phyloP scores from a whole-genome alignment of 2,888 invertebrate species.

The Ephialtes manifestator region DNA sequence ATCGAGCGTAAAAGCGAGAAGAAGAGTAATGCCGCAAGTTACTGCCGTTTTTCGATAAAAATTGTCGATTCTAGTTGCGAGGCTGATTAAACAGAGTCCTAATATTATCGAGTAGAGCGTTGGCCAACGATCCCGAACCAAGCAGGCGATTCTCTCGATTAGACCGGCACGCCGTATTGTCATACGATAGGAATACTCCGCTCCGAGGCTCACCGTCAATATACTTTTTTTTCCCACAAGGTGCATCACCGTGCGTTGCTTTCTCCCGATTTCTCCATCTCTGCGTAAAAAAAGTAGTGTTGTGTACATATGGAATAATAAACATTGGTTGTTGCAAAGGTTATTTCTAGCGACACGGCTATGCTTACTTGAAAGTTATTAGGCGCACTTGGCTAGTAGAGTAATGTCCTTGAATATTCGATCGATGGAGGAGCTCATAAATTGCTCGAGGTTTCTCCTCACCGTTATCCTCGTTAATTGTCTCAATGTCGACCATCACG shows the following conservation, averaged over 20 bases:
- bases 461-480: slow-evolving; percentile 20
- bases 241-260: slow-evolving; percentile 51
- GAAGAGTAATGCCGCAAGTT: slow-evolving; percentile 74
- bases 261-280: slow-evolving; percentile 35
- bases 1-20: slow-evolving; percentile 73
- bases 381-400: slow-evolving; percentile 53
- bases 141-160: slow-evolving; percentile 81
- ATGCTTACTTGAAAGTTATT: slow-evolving; percentile 24
- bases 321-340: background rate
- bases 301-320: background rate
- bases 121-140: slow-evolving; percentile 85
- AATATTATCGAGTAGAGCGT: slow-evolving; percentile 89
- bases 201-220: slow-evolving; percentile 90
- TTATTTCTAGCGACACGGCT: background rate
- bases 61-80: slow-evolving; percentile 80
- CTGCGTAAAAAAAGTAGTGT: background rate
- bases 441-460: slow-evolving; percentile 45
- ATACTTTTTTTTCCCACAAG: slow-evolving; percentile 35
- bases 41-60: slow-evolving; percentile 63
- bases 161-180: slow-evolving; percentile 84
- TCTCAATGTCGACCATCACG: slow-evolving; percentile 74
- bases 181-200: slow-evolving; percentile 89
- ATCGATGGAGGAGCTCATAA: slow-evolving; percentile 39
- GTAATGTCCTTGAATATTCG: background rate
- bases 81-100: slow-evolving; percentile 86